phyloP scores from a whole-genome alignment of 2,113 vertebrate genomes.

The Nesospiza acunhae region DNA sequence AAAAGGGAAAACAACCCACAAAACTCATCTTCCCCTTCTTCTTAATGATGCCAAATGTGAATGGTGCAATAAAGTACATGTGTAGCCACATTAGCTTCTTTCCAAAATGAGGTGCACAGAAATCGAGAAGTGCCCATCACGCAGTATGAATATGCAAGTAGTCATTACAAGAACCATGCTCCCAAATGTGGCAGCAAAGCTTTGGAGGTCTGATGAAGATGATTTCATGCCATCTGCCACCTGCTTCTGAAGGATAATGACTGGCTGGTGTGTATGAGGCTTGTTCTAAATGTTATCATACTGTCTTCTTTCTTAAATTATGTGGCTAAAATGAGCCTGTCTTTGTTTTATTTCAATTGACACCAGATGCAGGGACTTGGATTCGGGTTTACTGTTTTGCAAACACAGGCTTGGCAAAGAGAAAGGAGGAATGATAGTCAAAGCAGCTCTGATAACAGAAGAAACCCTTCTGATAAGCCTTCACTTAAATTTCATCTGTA shows the following conservation, averaged over 20 bases:
- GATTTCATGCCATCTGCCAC: constrained; percentile 76
- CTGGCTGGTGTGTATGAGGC: constrained; percentile 57
- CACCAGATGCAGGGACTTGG: constrained; percentile 54
- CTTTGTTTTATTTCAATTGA: constrained; percentile 73
- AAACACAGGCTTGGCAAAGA: constrained; percentile 27
- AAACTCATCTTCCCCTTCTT: not conserved
- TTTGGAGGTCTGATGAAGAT: constrained; percentile 66
- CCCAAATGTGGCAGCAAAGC: constrained; percentile 64
- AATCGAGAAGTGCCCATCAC: constrained; percentile 53
- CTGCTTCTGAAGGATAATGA: constrained; percentile 74
- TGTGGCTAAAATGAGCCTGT: constrained; percentile 65
- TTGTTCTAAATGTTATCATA: constrained; percentile 66
- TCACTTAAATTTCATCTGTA: not conserved
- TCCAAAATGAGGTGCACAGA: constrained; percentile 53
- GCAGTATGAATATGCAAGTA: constrained; percentile 69
- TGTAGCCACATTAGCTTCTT: constrained; percentile 39
- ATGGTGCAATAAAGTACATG: constrained; percentile 34
- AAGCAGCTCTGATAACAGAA: not conserved
- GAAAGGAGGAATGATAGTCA: not conserved
- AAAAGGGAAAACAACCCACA: not conserved
- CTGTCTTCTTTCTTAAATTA: constrained; percentile 74
- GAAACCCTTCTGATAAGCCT: not conserved
- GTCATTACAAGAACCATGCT: constrained; percentile 64
- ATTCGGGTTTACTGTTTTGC: constrained; percentile 53
- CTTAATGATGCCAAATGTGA: constrained; percentile 46